Evolutionary conservation across 2,797 vertebrate species (phyloP), one percentile per base, ranked within the genome.

Genomic region (Austrolebias charrua): DNA sequence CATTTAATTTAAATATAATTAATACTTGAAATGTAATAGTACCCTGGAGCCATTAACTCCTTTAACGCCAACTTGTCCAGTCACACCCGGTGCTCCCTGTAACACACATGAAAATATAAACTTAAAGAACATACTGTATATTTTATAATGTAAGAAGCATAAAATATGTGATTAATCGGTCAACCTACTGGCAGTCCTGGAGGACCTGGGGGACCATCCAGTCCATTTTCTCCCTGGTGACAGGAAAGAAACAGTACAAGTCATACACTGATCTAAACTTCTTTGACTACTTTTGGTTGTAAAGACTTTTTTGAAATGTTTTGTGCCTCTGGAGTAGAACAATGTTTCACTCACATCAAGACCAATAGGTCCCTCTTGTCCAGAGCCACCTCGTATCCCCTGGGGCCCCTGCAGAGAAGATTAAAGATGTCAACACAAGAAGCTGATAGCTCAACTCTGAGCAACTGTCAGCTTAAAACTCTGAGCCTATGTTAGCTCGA

Each of bases 11-110:
- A 40, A 40, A 40, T 12, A 40, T 40, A 12, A 40, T 15, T 29
- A 7, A 57, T 6, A 57, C 12, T 51, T 14, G 7, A 50, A 6
- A 8, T 4, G 10, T 14, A 16, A 24, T 65, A 91, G 79, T 77
- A 96, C 95, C 93, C 94, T 92, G 3, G 94, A 95, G 63, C 95
- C 95, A 6, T 95, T 95, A 59, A 84, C 65, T 13, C 95, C 95
- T 73, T 81, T 93, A 55, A 75, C 81, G 0, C 95, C 95, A 0
- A 92, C 63, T 0, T 42, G 7, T 19, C 95, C 95, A 0, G 92
- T 93, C 20, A 83, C 64, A 44, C 95, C 95, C 0, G 86, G 69
- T 15, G 92, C 78, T 0, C 95, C 95, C 95, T 97, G 78, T 12
- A 9, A 72, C 7, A 63, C 19, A 77, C 9, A 68, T n/a, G 35